These are phyloP conservation scores for Pollenia griseotomentosa DNA, from an alignment of 2,888 invertebrate species.

Conservation along the genomic window DNA sequence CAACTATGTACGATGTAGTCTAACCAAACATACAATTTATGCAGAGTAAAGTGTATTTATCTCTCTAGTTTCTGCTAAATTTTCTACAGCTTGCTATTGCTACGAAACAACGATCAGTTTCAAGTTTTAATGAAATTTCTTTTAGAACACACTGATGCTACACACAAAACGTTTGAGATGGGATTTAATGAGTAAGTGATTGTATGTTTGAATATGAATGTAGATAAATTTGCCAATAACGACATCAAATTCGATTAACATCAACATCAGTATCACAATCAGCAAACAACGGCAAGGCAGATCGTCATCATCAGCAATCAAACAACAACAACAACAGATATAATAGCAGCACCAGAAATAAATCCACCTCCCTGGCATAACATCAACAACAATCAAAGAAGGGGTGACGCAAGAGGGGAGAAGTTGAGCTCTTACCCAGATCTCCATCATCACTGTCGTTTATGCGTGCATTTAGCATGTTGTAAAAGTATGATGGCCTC, in stretches of 20 bases:
- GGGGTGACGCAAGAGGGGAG: background rate
- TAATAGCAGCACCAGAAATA: slow-evolving; percentile 41
- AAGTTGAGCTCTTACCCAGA: slow-evolving; percentile 40
- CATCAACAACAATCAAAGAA: background rate
- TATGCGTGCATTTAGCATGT: slow-evolving; percentile 82
- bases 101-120: slow-evolving; percentile 24
- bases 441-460: slow-evolving; percentile 72
- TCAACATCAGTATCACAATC: slow-evolving; percentile 69
- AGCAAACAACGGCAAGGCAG: slow-evolving; percentile 33
- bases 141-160: background rate
- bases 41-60: slow-evolving; percentile 49
- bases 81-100: slow-evolving; percentile 6
- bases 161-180: background rate
- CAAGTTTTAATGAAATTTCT: slow-evolving; percentile 33
- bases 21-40: slow-evolving; percentile 61
- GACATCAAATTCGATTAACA: slow-evolving; percentile 71
- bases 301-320: slow-evolving; percentile 64
- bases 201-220: slow-evolving; percentile 30
- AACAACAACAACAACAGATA: slow-evolving; percentile 49
- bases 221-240: slow-evolving; percentile 73
- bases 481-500: slow-evolving; percentile 83
- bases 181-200: slow-evolving; percentile 3
- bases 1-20: slow-evolving; percentile 44
- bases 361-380: background rate
- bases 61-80: slow-evolving; percentile 16